phyloP scores from a whole-genome alignment of 2,797 vertebrate genomes.

The Sylvia borin region DNA sequence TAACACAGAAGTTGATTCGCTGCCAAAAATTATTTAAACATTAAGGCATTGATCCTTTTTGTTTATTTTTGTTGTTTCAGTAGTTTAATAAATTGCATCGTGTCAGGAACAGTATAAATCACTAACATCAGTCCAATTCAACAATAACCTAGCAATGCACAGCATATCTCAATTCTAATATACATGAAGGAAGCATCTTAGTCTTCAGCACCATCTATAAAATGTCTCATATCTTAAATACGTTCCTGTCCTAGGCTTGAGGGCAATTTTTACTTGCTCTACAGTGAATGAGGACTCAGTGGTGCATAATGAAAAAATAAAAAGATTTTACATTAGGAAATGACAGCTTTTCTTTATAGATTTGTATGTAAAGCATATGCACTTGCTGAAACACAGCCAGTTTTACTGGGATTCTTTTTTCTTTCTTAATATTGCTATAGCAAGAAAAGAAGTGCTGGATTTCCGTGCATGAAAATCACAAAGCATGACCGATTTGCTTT shows the following conservation, averaged over 20 bases:
- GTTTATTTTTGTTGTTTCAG: neutral
- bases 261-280: neutral
- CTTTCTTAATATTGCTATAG: neutral
- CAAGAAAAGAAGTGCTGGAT: neutral
- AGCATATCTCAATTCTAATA: neutral
- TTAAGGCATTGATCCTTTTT: neutral
- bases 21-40: neutral
- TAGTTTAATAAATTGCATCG: neutral
- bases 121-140: neutral
- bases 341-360: neutral
- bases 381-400: neutral
- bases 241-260: neutral
- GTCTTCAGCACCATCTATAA: neutral
- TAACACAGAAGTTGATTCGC: neutral
- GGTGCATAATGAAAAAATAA: constrained; percentile 11
- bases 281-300: neutral
- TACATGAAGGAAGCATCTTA: neutral
- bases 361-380: neutral
- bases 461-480: neutral
- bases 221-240: neutral
- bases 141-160: neutral
- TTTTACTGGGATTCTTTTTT: neutral
- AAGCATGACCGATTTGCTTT: neutral
- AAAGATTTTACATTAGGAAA: constrained; percentile 10
- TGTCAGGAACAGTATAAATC: neutral